A percentile compares a stretch with the other conserved stretches of the same genome.
These are phyloP conservation scores for Sylvilagus floridanus DNA, from an alignment of 2,797 vertebrate genomes.

Conservation along the genomic window DNA sequence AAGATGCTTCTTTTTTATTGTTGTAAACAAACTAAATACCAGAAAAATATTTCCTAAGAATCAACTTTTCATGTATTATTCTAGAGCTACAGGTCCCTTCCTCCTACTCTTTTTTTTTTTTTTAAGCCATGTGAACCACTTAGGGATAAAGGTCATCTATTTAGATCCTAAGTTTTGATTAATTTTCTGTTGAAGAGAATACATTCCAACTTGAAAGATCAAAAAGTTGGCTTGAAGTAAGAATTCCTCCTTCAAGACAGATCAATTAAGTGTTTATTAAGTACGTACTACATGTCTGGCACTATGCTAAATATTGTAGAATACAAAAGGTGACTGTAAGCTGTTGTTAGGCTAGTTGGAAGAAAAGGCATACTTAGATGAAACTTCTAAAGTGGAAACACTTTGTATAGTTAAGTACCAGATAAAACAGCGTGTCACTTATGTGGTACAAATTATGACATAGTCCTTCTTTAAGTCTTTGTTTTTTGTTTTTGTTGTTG, in stretches of 20 bases:
- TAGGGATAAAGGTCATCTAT: slow-evolving; percentile 64
- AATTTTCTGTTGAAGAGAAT: slow-evolving; percentile 75
- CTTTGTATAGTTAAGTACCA: slow-evolving; percentile 47
- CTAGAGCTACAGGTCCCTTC: slow-evolving; percentile 22
- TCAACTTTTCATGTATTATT: slow-evolving; percentile 67
- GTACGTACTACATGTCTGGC: slow-evolving; percentile 70
- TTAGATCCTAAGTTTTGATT: slow-evolving; percentile 74
- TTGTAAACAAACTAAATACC: slow-evolving; percentile 64
- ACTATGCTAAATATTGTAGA: slow-evolving; percentile 67
- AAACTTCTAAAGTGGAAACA: slow-evolving; percentile 47
- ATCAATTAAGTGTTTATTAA: slow-evolving; percentile 76
- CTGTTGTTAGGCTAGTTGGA: slow-evolving; percentile 56
- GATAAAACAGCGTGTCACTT: slow-evolving; percentile 17
- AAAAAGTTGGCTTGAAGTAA: slow-evolving; percentile 78
- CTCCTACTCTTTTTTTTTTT: background rate
- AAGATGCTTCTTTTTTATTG: slow-evolving; percentile 68
- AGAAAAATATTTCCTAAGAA: slow-evolving; percentile 64
- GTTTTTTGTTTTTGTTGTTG: slow-evolving; percentile 12
- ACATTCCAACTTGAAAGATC: slow-evolving; percentile 76
- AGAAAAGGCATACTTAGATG: slow-evolving; percentile 34
- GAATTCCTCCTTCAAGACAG: slow-evolving; percentile 67
- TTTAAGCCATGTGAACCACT: background rate
- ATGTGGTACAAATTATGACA: slow-evolving; percentile 43
- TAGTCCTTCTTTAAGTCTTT: slow-evolving; percentile 47
- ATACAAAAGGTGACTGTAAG: slow-evolving; percentile 48